A percentile compares a stretch with the other conserved stretches of the same genome.
Evolutionary conservation across 2,797 vertebrate genomes (phyloP).

Genomic region (Fistularia commersonii): DNA sequence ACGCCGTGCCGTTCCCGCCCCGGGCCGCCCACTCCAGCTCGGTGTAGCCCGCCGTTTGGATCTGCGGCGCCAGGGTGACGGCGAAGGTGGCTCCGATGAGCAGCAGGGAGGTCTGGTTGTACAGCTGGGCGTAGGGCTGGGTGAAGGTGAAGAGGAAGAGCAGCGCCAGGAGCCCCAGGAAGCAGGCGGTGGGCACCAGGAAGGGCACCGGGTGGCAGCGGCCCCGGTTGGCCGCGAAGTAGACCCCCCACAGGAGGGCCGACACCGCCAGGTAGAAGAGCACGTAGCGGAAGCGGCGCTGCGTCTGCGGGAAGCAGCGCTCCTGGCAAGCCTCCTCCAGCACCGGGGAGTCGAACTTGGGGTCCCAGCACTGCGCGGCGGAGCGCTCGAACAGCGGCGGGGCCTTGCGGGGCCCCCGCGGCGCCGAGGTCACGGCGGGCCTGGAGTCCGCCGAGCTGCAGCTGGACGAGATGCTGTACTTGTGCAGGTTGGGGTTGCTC

Average conservation of each 20-base stretch:
- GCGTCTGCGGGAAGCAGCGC: conserved; percentile 94
- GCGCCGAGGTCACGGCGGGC: conserved; percentile 57
- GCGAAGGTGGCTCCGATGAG: conserved; percentile 85
- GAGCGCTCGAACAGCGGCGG: conserved; percentile 96
- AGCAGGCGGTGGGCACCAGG: conserved; percentile 81
- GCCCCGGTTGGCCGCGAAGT: conserved; percentile 82
- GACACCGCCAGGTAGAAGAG: conserved; percentile 86
- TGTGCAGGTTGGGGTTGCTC: conserved; percentile 78
- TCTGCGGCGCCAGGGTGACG: conserved; percentile 87
- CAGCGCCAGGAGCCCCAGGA: conserved; percentile 83
- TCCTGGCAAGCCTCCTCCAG: conserved; percentile 95
- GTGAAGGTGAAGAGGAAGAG: conserved; percentile 92
- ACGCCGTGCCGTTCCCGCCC: conserved; percentile 77
- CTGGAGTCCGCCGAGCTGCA: conserved; percentile 86
- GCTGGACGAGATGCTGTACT: conserved; percentile 96
- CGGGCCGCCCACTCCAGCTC: conserved; percentile 51
- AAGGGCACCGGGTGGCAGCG: conserved; percentile 77
- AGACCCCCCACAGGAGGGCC: conserved; percentile 88
- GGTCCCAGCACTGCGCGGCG: conserved; percentile 94
- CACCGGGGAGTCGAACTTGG: conserved; percentile 93
- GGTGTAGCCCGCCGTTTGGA: conserved; percentile 75
- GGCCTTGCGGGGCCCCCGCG: conserved; percentile 65
- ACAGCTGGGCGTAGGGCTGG: conserved; percentile 83
- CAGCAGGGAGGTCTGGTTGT: conserved; percentile 83
- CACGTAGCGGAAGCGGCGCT: conserved; percentile 90